A percentile compares a stretch with the other conserved stretches of the same genome.
Evolutionary conservation across 2,113 vertebrate genomes (phyloP).

Genomic region (Athene cunicularia): DNA sequence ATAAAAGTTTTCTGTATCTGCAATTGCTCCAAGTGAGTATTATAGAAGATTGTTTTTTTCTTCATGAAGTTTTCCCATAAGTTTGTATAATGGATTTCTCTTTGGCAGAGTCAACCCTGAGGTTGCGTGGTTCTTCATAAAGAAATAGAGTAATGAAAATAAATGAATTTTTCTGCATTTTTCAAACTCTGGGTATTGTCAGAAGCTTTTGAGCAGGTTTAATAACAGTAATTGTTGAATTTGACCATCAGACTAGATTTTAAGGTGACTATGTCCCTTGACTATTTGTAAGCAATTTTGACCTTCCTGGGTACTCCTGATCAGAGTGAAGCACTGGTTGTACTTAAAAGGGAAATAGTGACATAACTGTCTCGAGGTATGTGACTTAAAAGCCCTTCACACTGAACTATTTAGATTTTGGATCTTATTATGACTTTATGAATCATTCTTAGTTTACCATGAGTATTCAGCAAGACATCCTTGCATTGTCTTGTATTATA

Average conservation of each 20-base stretch:
- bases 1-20: background rate
- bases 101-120: background rate
- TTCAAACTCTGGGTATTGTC: background rate
- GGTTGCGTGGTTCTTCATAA: background rate
- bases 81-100: background rate
- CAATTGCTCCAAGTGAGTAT: background rate
- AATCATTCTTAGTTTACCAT: background rate
- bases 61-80: background rate
- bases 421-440: background rate
- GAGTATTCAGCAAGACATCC: background rate
- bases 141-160: background rate
- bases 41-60: background rate
- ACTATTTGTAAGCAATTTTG: background rate
- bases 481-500: background rate
- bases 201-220: background rate
- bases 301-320: background rate
- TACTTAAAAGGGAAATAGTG: background rate
- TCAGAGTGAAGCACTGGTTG: background rate
- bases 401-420: background rate
- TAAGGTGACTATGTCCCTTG: background rate
- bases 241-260: background rate
- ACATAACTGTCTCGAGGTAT: background rate
- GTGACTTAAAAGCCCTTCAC: background rate
- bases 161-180: background rate
- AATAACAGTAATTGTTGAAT: background rate